Base-by-base conservation (phyloP, 1,140 invertebrate species). In the Anoplophora glabripennis region DNA sequence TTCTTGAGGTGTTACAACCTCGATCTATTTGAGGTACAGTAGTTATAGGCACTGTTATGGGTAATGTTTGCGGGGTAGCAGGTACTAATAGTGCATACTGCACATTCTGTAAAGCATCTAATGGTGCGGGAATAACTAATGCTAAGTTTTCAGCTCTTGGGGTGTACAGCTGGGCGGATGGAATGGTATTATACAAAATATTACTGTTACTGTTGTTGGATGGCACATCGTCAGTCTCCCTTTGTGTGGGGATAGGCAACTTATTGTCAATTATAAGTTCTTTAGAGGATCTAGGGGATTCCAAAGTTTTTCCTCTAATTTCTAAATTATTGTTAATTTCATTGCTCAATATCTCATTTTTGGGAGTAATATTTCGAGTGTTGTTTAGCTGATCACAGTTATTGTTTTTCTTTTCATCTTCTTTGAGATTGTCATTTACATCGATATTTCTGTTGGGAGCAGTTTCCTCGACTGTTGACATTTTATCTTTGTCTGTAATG, bases 81-180 rank as follows among this genome's bases (percentile, higher is more conserved):
- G 82, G 80, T 42, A 83, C 76, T 63, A 83, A 68, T 49, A 83
- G 75, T 9, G 81, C 81, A 65, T 83, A 75, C 69, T 82, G 82
- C 61, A 83, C 71, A 51, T 74, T 62, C 52, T 68, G 66, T 14
- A 69, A 42, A 5, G 41, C 60, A 12, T 75, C 72, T 8, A 79
- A 55, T 4, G 76, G 74, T 7, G 78, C 74, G 53, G 79, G 79
- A 61, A 79, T 65, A 3, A 80, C 61, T 11, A 80, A 52, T 1
- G 77, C 71, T 38, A 56, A 15, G 35, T 59, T 54, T n/a, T 65
- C 52, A 40, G 37, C 17, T 40, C 45, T 53, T 34, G 59, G 40
- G n/a, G 49, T 44, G 11, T 17, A 44, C 3, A 28, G 5, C 21
- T 28, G 21, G 21, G 21, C 21, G 5, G 21, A 28, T 28, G 21